phyloP scores from a whole-genome alignment of 2,797 vertebrate genomes.

The Picus viridis region DNA sequence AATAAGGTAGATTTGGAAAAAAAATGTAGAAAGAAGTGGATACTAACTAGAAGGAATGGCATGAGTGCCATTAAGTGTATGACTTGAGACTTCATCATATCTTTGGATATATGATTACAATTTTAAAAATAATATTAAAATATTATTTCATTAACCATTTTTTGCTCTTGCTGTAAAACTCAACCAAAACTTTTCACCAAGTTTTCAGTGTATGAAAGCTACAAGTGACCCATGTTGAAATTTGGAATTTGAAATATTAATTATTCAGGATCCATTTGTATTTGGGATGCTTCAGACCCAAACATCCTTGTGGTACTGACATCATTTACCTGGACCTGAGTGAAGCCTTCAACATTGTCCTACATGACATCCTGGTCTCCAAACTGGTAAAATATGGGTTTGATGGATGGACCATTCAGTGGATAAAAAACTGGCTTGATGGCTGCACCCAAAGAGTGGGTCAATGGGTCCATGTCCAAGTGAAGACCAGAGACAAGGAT shows the following conservation, averaged over 20 bases:
- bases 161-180: background rate
- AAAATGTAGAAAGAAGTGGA: background rate
- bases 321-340: background rate
- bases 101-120: background rate
- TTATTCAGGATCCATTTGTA: slow-evolving; percentile 40
- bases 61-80: background rate
- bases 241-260: background rate
- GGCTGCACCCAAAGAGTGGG: too few species aligned
- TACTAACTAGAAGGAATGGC: background rate
- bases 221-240: background rate
- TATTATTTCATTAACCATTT: background rate
- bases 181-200: background rate
- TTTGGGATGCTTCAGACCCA: background rate
- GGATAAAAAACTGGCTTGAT: too few species aligned
- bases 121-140: background rate
- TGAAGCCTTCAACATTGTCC: background rate
- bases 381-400: too few species aligned
- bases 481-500: too few species aligned
- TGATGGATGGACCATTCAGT: too few species aligned
- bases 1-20: background rate
- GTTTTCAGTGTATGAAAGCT: slow-evolving; percentile 11
- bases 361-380: too few species aligned
- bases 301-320: background rate
- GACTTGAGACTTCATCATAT: background rate
- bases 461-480: too few species aligned